Evolutionary conservation across 2,888 invertebrate genomes (phyloP), one percentile per base, ranked within the genome.

Genomic region (Melinopterus prodromus): DNA sequence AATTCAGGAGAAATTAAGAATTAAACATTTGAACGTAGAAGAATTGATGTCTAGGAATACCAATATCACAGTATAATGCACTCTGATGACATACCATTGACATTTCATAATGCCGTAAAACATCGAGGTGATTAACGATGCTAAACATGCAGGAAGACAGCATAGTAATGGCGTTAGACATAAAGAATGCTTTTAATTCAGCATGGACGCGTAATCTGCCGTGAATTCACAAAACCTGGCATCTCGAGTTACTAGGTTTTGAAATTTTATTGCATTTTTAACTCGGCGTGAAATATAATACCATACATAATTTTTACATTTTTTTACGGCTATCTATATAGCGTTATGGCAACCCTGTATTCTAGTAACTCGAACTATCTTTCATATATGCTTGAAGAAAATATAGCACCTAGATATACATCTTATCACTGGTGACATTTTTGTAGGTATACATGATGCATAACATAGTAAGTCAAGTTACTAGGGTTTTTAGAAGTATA

Each of bases 201-300:
- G n/a, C n/a, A n/a, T n/a, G n/a, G n/a, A n/a, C n/a, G n/a, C n/a
- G n/a, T n/a, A n/a, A n/a, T 53, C 53, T 53, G 53, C 53, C 53
- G 53, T 53, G 53, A 53, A 53, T 53, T 12, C 53, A 53, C 5
- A 53, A 53, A 53, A 53, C 53, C 53, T 53, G 53, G 53, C 53
- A 53, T 53, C 53, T 53, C 53, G 53, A 53, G 53, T 53, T 53
- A 53, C 2, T 53, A 53, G 53, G 53, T 53, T 53, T 53, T 53
- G 53, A 53, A 53, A 53, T 53, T 53, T 53, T 53, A 53, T 53
- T 53, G 53, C 53, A 53, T 53, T 53, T 53, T 53, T 53, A 53
- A 53, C 53, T 53, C 53, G 53, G 53, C 53, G 53, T 53, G 53
- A 53, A 53, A 53, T 53, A 53, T 53, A 12, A 53, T 53, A 53